Evolutionary conservation across 2,888 invertebrate species (phyloP), one percentile per base, ranked within the genome.

Genomic region (Cabera pusaria): DNA sequence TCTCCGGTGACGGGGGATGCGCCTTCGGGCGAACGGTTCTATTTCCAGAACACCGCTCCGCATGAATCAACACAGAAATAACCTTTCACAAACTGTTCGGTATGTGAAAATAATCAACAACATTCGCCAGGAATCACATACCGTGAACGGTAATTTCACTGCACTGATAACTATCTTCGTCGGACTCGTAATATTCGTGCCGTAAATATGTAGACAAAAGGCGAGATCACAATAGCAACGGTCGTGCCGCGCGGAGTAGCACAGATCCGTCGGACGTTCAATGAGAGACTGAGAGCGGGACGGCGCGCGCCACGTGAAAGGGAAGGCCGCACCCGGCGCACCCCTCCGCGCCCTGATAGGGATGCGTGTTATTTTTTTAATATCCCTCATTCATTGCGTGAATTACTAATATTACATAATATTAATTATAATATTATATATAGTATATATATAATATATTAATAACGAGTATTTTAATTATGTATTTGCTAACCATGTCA

Each of bases 41-140:
- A 87, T 87, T 88, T 88, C 82, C 84, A 86, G 88, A 83, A 76
- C 82, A 72, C 73, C 78, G 81, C 87, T 76, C 79, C 77, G 85
- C 84, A 85, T 85, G 84, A 87, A 87, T 87, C 87, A 86, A 87
- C 87, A 85, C 87, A 80, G 70, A 88, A 88, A 88, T 88, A 87
- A 87, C 86, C 85, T 85, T 87, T 85, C 86, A 86, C 79, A 73
- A 78, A 76, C 69, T 64, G 61, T 73, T 75, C 56, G 76, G 75
- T 77, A 83, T 78, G 80, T 78, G 67, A 72, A 76, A 77, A 72
- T 72, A 69, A 72, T 67, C 65, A 69, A 70, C 68, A 78, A 78
- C 68, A 72, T 73, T 72, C 54, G 67, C 61, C 62, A 68, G 65
- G 65, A 75, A 64, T 62, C 85, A 87, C 87, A 59, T 87, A 87